A percentile compares a stretch with the other conserved stretches of the same genome.
Conservation (phyloP, 2,888 invertebrate genomes). For the Drosophila phalerata region DNA sequence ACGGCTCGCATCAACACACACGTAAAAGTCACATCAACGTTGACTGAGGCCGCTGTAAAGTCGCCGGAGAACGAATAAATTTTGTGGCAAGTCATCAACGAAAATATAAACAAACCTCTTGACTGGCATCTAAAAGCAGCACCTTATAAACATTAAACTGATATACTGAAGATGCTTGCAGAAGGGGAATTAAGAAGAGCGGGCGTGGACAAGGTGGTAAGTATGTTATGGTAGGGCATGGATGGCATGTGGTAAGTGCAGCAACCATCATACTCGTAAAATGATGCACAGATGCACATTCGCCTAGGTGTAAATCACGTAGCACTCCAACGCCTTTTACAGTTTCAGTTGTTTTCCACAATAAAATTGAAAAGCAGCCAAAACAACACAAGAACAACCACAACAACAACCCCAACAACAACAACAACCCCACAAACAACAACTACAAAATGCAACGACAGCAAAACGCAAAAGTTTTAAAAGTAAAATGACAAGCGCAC, state of each 20-base stretch:
- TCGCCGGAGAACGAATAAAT: slow-evolving; percentile 50
- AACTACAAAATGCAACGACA: slow-evolving; percentile 45
- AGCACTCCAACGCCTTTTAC: slow-evolving; percentile 77
- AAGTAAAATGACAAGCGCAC: slow-evolving; percentile 80
- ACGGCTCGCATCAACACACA: slow-evolving; percentile 62
- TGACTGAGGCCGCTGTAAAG: slow-evolving; percentile 59
- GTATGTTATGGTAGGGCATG: slow-evolving; percentile 25
- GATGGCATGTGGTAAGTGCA: slow-evolving; percentile 38
- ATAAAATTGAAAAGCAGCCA: slow-evolving; percentile 79
- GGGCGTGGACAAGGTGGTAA: background rate
- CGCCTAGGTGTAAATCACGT: slow-evolving; percentile 79
- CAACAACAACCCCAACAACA: slow-evolving; percentile 31
- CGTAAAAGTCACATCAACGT: slow-evolving; percentile 72
- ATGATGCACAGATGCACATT: slow-evolving; percentile 69
- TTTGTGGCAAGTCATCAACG: slow-evolving; percentile 61
- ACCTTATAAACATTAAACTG: slow-evolving; percentile 78
- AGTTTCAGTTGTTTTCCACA: slow-evolving; percentile 74
- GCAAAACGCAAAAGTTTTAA: slow-evolving; percentile 76
- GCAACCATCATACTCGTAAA: slow-evolving; percentile 52
- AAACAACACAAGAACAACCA: slow-evolving; percentile 44
- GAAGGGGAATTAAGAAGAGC: background rate
- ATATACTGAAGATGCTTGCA: slow-evolving; percentile 18
- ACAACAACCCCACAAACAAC: slow-evolving; percentile 36
- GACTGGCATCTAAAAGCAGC: slow-evolving; percentile 77
- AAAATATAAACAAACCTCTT: slow-evolving; percentile 69